Evolutionary conservation across 2,113 vertebrate species (phyloP).

Genomic region (Thunnus thynnus): DNA sequence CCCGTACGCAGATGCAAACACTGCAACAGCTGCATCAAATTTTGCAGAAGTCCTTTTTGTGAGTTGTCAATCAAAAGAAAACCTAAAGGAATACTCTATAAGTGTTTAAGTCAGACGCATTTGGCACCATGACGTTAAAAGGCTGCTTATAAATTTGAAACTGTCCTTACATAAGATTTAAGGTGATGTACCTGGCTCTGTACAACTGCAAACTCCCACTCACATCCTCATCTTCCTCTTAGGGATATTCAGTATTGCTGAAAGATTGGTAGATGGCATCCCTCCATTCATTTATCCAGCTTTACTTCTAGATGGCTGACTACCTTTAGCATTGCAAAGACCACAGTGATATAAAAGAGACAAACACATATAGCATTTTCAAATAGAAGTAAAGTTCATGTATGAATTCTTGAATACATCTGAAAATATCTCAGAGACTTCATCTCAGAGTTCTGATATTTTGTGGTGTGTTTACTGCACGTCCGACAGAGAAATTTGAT

Average conservation of each 20-base stretch:
- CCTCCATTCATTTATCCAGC: no score
- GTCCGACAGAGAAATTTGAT: not conserved
- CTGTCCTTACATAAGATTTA: not conserved
- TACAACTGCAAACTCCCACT: no score
- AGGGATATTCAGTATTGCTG: no score
- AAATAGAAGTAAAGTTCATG: no score
- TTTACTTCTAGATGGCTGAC: no score
- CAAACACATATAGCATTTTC: no score
- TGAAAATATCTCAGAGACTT: not conserved
- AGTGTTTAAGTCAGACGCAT: slow-evolving; percentile 1
- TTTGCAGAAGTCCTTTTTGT: slow-evolving; percentile 7
- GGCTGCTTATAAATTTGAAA: slow-evolving; percentile 34
- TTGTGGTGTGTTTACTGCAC: not conserved
- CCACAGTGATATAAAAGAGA: no score
- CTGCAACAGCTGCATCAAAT: not conserved
- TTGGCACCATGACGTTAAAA: slow-evolving; percentile 20
- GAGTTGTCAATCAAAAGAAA: not conserved
- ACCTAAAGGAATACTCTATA: slow-evolving; percentile 23
- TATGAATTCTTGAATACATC: not conserved
- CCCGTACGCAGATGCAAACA: no score
- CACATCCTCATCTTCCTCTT: no score
- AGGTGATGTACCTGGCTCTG: no score
- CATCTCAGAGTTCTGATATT: not conserved
- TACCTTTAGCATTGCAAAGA: no score
- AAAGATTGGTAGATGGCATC: no score